A percentile compares a stretch with the other conserved stretches of the same genome.
Evolutionary conservation across 2,888 invertebrate species (phyloP).

Genomic region (Leptura quadrifasciata): DNA sequence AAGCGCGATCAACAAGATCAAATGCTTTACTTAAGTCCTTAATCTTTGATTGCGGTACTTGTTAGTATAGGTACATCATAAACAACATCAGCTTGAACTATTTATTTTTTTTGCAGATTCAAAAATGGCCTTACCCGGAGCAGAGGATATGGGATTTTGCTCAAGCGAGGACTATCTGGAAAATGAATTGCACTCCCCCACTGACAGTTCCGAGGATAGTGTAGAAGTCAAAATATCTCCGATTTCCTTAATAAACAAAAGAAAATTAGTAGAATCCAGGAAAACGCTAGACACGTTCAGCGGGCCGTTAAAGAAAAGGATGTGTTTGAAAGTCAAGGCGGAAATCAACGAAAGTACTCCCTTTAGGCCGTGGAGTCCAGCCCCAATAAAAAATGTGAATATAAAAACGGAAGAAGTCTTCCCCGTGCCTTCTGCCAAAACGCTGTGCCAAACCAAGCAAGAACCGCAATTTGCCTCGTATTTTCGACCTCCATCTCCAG

Average conservation of each 20-base stretch:
- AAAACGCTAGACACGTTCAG: conserved; percentile 73
- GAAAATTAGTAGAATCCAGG: conserved; percentile 81
- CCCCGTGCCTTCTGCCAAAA: conserved; percentile 55
- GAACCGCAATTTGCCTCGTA: conserved; percentile 58
- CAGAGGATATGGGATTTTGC: conserved; percentile 82
- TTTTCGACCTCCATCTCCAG: conserved; percentile 69
- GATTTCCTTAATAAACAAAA: conserved; percentile 79
- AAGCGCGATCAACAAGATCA: too few relatives aligned
- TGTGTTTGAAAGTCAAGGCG: conserved; percentile 75
- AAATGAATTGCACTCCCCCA: conserved; percentile 77
- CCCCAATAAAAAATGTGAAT: conserved; percentile 37
- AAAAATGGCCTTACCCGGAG: conserved; percentile 68
- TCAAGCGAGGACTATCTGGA: conserved; percentile 80
- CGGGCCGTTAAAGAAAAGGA: conserved; percentile 83
- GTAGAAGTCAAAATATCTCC: conserved; percentile 80
- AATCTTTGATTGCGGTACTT: too few relatives aligned
- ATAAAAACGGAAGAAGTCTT: conserved; percentile 46
- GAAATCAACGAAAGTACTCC: conserved; percentile 72
- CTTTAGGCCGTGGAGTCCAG: conserved; percentile 82
- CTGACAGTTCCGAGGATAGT: conserved; percentile 80
- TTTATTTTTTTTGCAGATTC: conserved; percentile 75
- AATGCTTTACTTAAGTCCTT: too few relatives aligned
- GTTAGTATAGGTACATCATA: too few relatives aligned
- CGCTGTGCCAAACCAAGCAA: conserved; percentile 43
- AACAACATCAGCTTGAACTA: too few relatives aligned